Evolutionary conservation across 2,888 invertebrate genomes (phyloP).

Genomic region (Philereme vetulata): DNA sequence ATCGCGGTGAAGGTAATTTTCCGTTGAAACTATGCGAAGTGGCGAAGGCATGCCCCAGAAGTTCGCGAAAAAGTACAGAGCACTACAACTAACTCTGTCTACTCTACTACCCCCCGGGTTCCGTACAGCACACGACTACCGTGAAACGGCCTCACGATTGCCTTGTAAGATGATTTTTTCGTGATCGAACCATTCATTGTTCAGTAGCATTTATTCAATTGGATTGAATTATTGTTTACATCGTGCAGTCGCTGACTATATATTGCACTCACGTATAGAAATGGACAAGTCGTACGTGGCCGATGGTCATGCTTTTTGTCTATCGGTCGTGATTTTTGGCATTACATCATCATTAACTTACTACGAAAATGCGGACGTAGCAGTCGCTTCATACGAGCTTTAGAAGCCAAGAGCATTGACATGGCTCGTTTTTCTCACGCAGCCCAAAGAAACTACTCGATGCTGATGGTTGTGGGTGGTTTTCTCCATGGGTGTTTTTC

Average conservation of each 20-base stretch:
- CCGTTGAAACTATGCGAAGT: too few relatives aligned
- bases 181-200: conserved; percentile 81
- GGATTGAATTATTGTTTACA: conserved; percentile 74
- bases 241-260: conserved; percentile 49
- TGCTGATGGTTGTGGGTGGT: too few relatives aligned
- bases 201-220: conserved; percentile 77
- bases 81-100: too few relatives aligned
- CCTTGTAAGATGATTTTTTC: conserved; percentile 82
- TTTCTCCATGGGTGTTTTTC: too few relatives aligned
- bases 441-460: too few relatives aligned
- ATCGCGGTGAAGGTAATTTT: too few relatives aligned
- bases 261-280: conserved; percentile 58
- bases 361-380: too few relatives aligned
- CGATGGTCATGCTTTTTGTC: conserved; percentile 14
- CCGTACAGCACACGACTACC: conserved; percentile 67
- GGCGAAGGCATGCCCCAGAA: too few relatives aligned
- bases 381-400: too few relatives aligned
- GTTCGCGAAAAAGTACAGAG: too few relatives aligned
- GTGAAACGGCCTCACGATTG: conserved; percentile 69
- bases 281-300: conserved; percentile 31
- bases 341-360: not conserved
- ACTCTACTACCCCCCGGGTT: conserved; percentile 8
- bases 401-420: too few relatives aligned
- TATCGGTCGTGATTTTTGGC: conserved; percentile 20
- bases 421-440: too few relatives aligned